Percentiles rank a stretch among this genome's conserved stretches.
phyloP scores from a whole-genome alignment of 1,140 invertebrate species.

The Drosophila sp. region DNA sequence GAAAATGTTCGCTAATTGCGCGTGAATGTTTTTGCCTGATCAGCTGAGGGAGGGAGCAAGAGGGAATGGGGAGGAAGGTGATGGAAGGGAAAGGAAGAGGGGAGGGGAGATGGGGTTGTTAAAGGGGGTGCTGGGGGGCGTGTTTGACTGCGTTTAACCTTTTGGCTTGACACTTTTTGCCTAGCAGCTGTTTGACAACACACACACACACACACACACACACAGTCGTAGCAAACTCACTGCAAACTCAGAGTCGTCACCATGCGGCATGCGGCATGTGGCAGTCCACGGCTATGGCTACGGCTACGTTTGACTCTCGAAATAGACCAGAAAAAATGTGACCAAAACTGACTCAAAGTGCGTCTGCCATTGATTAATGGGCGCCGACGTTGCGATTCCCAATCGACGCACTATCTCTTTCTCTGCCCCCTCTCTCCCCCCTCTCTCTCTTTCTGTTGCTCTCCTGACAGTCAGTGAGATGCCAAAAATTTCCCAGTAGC shows the following conservation, averaged over 20 bases:
- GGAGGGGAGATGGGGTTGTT: background rate
- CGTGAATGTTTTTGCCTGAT: background rate
- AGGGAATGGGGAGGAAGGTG: too few species aligned
- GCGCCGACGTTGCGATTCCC: slow-evolving; percentile 28
- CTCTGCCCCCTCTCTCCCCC: background rate
- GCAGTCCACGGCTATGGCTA: background rate
- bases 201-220: background rate
- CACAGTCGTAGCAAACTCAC: too few species aligned
- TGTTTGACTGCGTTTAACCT: slow-evolving; percentile 46
- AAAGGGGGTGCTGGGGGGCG: background rate
- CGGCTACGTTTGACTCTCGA: background rate
- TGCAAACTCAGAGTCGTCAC: background rate
- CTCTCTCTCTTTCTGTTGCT: background rate
- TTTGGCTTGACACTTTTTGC: slow-evolving; percentile 27
- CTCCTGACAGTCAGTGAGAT: background rate
- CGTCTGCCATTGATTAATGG: slow-evolving; percentile 70
- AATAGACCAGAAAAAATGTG: slow-evolving; percentile 29
- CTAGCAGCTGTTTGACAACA: slow-evolving; percentile 2
- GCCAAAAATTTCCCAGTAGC: slow-evolving; percentile 36
- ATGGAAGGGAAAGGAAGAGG: too few species aligned
- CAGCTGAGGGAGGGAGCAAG: background rate
- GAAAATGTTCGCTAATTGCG: slow-evolving; percentile 60
- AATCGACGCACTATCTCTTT: slow-evolving; percentile 45
- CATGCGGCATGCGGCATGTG: slow-evolving; percentile 1
- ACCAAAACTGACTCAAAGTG: slow-evolving; percentile 27